These are phyloP conservation scores for Quadroppia sp. DNA, from an alignment of 2,888 invertebrate species.

Conservation along the genomic window DNA sequence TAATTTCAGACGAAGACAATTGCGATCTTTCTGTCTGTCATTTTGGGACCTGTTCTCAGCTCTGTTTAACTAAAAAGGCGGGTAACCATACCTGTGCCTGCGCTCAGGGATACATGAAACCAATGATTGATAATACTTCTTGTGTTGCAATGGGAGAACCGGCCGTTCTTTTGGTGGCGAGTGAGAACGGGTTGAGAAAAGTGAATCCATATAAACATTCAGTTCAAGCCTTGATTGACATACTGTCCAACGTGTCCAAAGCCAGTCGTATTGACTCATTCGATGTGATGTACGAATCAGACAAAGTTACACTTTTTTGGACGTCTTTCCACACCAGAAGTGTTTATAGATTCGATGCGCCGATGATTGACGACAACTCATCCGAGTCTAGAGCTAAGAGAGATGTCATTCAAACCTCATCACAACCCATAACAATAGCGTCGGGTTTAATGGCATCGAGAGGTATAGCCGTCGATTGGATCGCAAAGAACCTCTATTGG, in stretches of 20 bases:
- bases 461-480: conserved; percentile 76
- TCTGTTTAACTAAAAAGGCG: conserved; percentile 64
- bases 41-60: conserved; percentile 73
- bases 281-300: conserved; percentile 56
- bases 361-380: conserved; percentile 6
- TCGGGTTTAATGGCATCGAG: conserved; percentile 63
- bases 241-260: conserved; percentile 20
- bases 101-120: neutral
- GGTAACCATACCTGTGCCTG: conserved; percentile 49
- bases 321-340: conserved; percentile 47
- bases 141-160: conserved; percentile 43
- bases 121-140: conserved; percentile 2
- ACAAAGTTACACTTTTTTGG: conserved; percentile 47
- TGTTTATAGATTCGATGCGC: conserved; percentile 44
- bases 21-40: conserved; percentile 55
- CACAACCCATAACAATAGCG: conserved; percentile 43
- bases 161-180: conserved; percentile 45
- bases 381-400: conserved; percentile 34
- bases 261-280: conserved; percentile 56
- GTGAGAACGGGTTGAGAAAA: conserved; percentile 48
- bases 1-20: conserved; percentile 48
- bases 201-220: conserved; percentile 63
- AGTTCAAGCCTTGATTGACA: conserved; percentile 53
- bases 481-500: conserved; percentile 81
- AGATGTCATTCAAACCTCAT: conserved; percentile 10